Evolutionary conservation across 2,113 vertebrate genomes (phyloP), one percentile per base, ranked within the genome.

Genomic region (Micromys minutus): DNA sequence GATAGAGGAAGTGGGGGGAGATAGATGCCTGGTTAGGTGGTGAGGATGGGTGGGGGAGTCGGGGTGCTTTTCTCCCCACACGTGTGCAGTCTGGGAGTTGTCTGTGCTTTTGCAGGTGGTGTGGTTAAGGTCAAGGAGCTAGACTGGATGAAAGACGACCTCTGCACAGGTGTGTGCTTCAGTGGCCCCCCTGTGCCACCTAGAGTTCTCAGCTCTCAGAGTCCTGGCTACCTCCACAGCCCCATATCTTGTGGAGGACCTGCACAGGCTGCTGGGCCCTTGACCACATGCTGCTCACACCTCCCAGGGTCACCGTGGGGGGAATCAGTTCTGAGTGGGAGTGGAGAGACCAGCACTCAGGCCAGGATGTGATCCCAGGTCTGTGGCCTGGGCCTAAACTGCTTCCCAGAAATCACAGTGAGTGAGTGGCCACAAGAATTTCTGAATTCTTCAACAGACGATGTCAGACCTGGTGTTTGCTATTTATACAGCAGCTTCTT

Each of bases 101-200:
- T n/a, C 0, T 72, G 50, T 74, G 52, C 22, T 79, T 52, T 76
- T 71, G 34, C 97, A 99, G 99, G 98, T 76, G 98, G 98, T 0
- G 91, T 98, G 34, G 97, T 99, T 65, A 99, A 97, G 90, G 98
- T 99, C 69, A 98, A 98, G 79, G 98, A 98, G 69, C 94, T 99
- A 93, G 98, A 99, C 94, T 99, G 99, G 99, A 98, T 99, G 47
- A 98, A 98, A 88, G 98, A 99, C 1, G 98, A 98, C 69, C 98
- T 99, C 55, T 99, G 98, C 95, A 99, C 98, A 97, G 99, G 99
- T 99, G 96, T 29, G 91, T 57, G 31, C 0, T 15, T 47, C 34
- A 1, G 0, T 8, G 22, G 7, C 57, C 39, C 42, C 76, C 42
- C 72, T 42, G 5, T 12, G 4, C 2, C 0, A 1, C 17, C 63